These are phyloP conservation scores for Pandemis corylana DNA, from an alignment of 2,888 invertebrate genomes.

Conservation along the genomic window DNA sequence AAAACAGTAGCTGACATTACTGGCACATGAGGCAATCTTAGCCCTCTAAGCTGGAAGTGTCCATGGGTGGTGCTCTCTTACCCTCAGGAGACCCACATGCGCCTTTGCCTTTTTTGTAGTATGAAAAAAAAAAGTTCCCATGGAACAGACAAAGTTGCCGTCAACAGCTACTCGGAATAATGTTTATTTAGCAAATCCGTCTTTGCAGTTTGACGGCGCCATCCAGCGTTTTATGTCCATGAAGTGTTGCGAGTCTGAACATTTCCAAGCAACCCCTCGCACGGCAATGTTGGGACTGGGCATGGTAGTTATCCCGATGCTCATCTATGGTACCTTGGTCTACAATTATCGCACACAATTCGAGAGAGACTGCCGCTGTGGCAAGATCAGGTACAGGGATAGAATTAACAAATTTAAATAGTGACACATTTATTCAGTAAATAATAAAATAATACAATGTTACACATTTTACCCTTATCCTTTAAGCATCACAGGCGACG, in stretches of 20 bases:
- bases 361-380: constrained; percentile 86
- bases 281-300: constrained; percentile 74
- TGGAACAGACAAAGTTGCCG: too few relatives aligned
- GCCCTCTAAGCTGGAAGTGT: too few relatives aligned
- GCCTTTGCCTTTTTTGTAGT: too few relatives aligned
- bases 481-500: too few relatives aligned
- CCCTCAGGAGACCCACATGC: too few relatives aligned
- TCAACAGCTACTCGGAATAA: too few relatives aligned
- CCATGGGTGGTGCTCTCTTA: too few relatives aligned
- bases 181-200: constrained; percentile 3
- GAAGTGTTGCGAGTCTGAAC: constrained; percentile 85
- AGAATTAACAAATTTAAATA: constrained; percentile 83
- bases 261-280: constrained; percentile 86
- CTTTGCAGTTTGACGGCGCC: constrained; percentile 90
- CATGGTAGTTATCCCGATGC: constrained; percentile 82
- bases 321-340: constrained; percentile 76
- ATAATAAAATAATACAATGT: constrained; percentile 10
- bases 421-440: constrained; percentile 19
- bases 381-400: constrained; percentile 89
- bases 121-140: too few relatives aligned
- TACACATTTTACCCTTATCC: too few relatives aligned
- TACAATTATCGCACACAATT: constrained; percentile 74
- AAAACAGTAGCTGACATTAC: too few relatives aligned
- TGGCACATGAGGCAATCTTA: too few relatives aligned
- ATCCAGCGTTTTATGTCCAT: constrained; percentile 89